phyloP scores from a whole-genome alignment of 2,888 invertebrate species.

The Cetonia aurata region DNA sequence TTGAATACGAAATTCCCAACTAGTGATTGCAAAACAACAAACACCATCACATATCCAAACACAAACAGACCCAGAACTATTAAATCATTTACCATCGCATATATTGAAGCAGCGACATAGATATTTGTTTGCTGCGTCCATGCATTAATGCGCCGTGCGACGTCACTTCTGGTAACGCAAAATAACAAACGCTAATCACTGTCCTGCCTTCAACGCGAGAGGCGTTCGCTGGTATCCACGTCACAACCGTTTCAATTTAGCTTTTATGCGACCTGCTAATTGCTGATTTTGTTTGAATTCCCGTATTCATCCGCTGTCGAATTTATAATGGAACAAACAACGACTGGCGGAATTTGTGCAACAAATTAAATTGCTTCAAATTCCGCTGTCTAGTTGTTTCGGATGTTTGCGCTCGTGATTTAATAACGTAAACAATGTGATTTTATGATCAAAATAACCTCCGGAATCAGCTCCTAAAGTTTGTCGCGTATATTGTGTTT shows the following conservation, averaged over 20 bases:
- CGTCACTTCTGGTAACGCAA: slow-evolving; percentile 19
- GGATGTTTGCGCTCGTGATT: no score
- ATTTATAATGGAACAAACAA: slow-evolving; percentile 32
- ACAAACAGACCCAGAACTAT: background rate
- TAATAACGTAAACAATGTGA: no score
- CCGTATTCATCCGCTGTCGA: slow-evolving; percentile 11
- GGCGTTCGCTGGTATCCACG: background rate
- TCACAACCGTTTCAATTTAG: slow-evolving; percentile 24
- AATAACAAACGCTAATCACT: slow-evolving; percentile 35
- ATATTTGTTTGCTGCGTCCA: slow-evolving; percentile 2
- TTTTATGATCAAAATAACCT: no score
- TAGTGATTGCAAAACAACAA: no score
- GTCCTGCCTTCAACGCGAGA: background rate
- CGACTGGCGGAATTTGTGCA: slow-evolving; percentile 6
- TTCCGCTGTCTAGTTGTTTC: background rate
- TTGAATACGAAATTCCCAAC: no score
- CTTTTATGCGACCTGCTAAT: slow-evolving; percentile 29
- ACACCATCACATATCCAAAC: background rate
- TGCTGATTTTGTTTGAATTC: slow-evolving; percentile 36
- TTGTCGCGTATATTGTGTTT: no score
- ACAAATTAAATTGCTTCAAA: slow-evolving; percentile 16
- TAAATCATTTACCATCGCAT: background rate
- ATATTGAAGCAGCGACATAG: background rate
- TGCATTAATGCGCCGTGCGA: slow-evolving; percentile 6
- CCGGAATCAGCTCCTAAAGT: no score